Base-by-base conservation (phyloP, 2,888 invertebrate genomes). In the Barypeithes pellucidus region DNA sequence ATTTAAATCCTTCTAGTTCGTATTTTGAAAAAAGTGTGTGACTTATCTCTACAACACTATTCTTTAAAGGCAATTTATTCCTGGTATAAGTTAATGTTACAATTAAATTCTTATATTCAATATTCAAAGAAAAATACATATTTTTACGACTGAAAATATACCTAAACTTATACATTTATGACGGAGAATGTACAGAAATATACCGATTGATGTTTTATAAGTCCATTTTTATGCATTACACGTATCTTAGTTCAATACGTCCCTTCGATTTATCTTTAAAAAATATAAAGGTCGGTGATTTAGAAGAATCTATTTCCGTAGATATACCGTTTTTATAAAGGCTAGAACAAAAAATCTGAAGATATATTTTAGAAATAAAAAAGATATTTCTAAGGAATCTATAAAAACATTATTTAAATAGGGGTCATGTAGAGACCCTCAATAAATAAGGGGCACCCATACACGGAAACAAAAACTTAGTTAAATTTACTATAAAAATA, bases 181-280 rank as follows among this genome's bases (percentile, higher is more conserved):
- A 12, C 14, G 9, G 52, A 52, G 24, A 24, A 22, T 52, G 20
- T 47, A 18, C 3, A 22, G 11, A 22, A 18, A 52, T 22, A 52
- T 22, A 5, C 52, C 52, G 3, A 52, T 52, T 22, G 52, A 22
- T 9, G 24, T 11, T 22, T 11, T 52, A 52, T 39, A 18, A 47
- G 47, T 47, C 20, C 47, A 47, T 47, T 47, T 47, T 47, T 47
- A 47, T 47, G 47, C 16, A 47, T 47, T 47, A 14, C 20, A 20
- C 20, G 47, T 47, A 3, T 14, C 7, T 2, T 14, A 20, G 20
- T 47, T 20, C 20, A 39, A 39, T 39, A 39, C 39, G 39, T 11
- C 11, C 12, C 12, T 9, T 39, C 2, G 39, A 39, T 39, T 39
- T 39, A 39, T 39, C 39, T 39, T 39, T 39, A 39, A 39, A 39